A percentile compares a stretch with the other conserved stretches of the same genome.
Evolutionary conservation across 2,888 invertebrate genomes (phyloP).

Genomic region (Hoplodrina blanda): DNA sequence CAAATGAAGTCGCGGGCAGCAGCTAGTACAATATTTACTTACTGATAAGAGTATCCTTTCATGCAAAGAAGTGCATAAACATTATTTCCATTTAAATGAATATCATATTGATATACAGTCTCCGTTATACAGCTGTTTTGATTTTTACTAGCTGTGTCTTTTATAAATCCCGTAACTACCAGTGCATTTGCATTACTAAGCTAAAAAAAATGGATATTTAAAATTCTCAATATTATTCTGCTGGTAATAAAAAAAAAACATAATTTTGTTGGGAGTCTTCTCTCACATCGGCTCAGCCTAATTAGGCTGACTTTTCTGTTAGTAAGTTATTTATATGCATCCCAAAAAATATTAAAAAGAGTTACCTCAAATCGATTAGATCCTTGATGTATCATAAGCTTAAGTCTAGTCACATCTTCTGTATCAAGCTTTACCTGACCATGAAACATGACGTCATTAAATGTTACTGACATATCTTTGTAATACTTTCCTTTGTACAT

Average conservation of each 20-base stretch:
- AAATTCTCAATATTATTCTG: too few species aligned
- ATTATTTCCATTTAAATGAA: constrained; percentile 4
- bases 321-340: too few species aligned
- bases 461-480: constrained; percentile 8
- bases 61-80: constrained; percentile 2
- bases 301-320: too few species aligned
- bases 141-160: too few species aligned
- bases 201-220: neutral
- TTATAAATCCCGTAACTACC: too few species aligned
- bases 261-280: too few species aligned
- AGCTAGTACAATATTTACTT: neutral
- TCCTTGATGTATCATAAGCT: neutral
- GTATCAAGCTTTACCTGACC: neutral
- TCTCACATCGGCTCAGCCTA: too few species aligned
- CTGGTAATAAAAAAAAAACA: too few species aligned
- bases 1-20: too few species aligned
- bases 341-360: too few species aligned
- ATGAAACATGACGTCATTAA: constrained; percentile 7
- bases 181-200: neutral
- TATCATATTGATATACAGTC: neutral
- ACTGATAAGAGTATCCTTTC: neutral
- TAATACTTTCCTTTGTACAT: constrained; percentile 4
- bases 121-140: too few species aligned
- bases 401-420: constrained; percentile 5
- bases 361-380: constrained; percentile 11